A percentile compares a stretch with the other conserved stretches of the same genome.
These are phyloP conservation scores for Sarcophilus harrisii DNA, from an alignment of 2,797 vertebrate genomes.

Conservation along the genomic window DNA sequence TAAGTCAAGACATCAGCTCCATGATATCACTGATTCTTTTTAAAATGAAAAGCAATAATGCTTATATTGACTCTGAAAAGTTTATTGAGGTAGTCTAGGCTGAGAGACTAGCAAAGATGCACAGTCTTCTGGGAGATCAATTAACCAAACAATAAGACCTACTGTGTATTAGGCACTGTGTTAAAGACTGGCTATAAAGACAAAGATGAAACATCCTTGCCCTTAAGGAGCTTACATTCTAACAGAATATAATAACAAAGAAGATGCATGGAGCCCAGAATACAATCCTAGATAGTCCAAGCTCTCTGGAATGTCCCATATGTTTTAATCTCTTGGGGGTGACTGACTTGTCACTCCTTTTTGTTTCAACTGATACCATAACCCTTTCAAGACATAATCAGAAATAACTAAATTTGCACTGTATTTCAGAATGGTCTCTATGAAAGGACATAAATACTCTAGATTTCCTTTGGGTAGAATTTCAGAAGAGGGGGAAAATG, in stretches of 20 bases:
- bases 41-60: background rate
- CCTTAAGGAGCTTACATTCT: background rate
- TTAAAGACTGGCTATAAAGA: background rate
- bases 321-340: slow-evolving; percentile 22
- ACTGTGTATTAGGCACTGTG: background rate
- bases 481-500: background rate
- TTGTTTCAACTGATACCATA: background rate
- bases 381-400: slow-evolving; percentile 8
- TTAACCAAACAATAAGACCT: background rate
- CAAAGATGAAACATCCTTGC: background rate
- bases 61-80: background rate
- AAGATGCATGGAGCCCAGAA: background rate
- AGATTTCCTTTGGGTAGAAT: background rate
- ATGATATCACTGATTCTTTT: background rate
- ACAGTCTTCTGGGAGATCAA: background rate
- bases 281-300: background rate
- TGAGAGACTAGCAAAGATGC: background rate
- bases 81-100: background rate
- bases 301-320: background rate
- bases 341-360: background rate
- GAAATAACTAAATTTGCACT: slow-evolving; percentile 23
- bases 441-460: background rate
- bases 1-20: background rate
- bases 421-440: slow-evolving; percentile 8
- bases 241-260: background rate